A percentile compares a stretch with the other conserved stretches of the same genome.
These are phyloP conservation scores for Physella acuta DNA, from an alignment of 1,140 invertebrate genomes.

Conservation along the genomic window DNA sequence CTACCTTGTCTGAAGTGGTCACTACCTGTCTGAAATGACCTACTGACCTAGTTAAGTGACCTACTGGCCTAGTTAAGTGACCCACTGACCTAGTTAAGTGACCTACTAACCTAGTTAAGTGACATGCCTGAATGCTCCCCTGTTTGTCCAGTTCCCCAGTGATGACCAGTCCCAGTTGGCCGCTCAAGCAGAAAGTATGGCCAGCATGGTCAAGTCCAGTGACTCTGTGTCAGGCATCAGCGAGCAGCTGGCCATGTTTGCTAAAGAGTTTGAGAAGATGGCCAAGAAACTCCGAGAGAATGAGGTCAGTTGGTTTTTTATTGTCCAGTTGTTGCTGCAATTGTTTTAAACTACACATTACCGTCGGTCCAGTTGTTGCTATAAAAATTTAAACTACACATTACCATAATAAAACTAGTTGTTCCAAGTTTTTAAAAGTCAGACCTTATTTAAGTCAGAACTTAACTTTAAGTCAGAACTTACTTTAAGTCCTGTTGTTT, in stretches of 20 bases:
- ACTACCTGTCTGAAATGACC: too few relatives aligned
- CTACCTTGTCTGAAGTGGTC: too few relatives aligned
- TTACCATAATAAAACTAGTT: background rate
- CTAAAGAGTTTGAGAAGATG: background rate
- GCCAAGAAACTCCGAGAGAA: background rate
- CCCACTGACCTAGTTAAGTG: too few relatives aligned
- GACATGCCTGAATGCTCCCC: too few relatives aligned
- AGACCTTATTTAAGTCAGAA: too few relatives aligned
- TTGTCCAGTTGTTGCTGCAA: background rate
- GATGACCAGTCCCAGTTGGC: slow-evolving; percentile 8
- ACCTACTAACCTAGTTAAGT: too few relatives aligned
- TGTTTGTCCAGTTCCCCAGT: background rate
- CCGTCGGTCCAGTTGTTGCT: background rate
- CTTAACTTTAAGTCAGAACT: too few relatives aligned
- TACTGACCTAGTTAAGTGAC: too few relatives aligned
- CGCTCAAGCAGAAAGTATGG: slow-evolving; percentile 10
- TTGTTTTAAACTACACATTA: background rate
- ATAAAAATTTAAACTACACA: background rate
- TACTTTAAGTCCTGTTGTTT: too few relatives aligned
- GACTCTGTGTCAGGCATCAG: slow-evolving; percentile 8
- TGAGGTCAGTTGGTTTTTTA: background rate
- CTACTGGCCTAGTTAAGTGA: too few relatives aligned
- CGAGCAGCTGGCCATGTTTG: slow-evolving; percentile 12
- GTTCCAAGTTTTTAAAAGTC: too few relatives aligned
- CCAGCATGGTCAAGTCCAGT: background rate